Conservation (phyloP, 1,140 invertebrate species). For the Octopus sinensis region DNA sequence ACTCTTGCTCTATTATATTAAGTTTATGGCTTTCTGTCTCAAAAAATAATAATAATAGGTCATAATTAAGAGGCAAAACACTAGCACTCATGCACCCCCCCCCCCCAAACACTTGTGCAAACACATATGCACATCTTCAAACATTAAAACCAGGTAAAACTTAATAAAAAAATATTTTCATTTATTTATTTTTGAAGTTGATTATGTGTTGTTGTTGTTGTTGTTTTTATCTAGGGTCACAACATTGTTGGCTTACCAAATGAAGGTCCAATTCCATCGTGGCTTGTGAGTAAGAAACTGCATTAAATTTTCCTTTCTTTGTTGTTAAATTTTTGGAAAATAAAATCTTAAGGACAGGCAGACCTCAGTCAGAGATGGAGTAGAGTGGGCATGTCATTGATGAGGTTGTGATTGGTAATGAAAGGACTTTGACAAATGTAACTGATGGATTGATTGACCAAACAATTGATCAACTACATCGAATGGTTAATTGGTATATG, state of each 20-base stretch:
- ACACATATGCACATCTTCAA: background rate
- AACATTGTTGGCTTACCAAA: conserved; percentile 46
- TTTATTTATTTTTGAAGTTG: background rate
- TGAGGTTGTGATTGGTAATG: background rate
- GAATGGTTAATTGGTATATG: too few species aligned
- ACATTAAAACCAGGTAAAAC: background rate
- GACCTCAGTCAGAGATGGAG: background rate
- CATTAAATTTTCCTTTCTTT: background rate
- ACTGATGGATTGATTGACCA: background rate
- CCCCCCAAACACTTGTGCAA: background rate
- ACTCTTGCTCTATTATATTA: too few species aligned
- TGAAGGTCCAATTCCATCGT: conserved; percentile 52
- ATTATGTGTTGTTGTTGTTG: background rate
- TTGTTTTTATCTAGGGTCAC: conserved; percentile 25
- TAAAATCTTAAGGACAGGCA: background rate
- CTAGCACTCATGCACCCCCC: background rate
- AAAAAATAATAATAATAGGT: too few species aligned
- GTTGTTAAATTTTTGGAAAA: background rate
- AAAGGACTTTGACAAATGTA: background rate
- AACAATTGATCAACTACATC: background rate
- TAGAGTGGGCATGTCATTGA: background rate
- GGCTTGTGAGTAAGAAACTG: conserved; percentile 46
- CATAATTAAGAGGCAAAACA: background rate
- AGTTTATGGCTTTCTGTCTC: too few species aligned
- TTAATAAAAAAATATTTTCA: background rate